These are phyloP conservation scores for Apocrypta bakeri DNA, from an alignment of 1,140 invertebrate genomes.

Conservation along the genomic window DNA sequence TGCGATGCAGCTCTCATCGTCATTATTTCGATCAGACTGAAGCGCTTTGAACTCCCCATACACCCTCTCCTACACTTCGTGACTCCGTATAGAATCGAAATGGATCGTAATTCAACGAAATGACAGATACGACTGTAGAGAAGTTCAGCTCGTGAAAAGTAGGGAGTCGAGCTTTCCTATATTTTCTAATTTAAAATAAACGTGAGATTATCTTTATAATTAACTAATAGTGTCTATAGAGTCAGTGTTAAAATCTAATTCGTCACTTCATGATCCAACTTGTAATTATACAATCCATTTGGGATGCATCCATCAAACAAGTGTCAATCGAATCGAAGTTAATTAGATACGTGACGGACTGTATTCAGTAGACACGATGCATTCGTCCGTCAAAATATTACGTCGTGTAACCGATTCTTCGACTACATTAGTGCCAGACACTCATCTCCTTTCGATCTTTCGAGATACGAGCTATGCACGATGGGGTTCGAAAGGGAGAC, in stretches of 20 bases:
- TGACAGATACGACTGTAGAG: not conserved
- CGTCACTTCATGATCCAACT: too few relatives aligned
- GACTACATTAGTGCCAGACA: not conserved
- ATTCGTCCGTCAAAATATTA: conserved; percentile 2
- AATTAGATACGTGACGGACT: not conserved
- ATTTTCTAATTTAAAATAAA: too few relatives aligned
- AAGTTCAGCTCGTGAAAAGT: too few relatives aligned
- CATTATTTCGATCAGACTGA: not conserved
- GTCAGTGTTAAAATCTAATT: too few relatives aligned
- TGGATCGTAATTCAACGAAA: not conserved
- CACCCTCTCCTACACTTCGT: too few relatives aligned
- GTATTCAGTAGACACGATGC: not conserved
- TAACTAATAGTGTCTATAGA: too few relatives aligned
- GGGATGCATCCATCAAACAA: not conserved
- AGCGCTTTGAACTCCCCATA: not conserved
- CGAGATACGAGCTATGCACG: not conserved
- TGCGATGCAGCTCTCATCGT: not conserved
- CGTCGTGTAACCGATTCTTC: not conserved
- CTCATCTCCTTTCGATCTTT: not conserved
- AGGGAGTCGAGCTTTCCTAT: too few relatives aligned
- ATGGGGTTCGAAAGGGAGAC: not conserved
- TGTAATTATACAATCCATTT: not conserved
- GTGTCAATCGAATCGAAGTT: not conserved
- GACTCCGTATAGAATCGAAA: too few relatives aligned
- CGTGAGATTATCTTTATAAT: too few relatives aligned